Conservation (phyloP, 35 echinoderm and acorn worm species). For the Apostichopus californicus region DNA sequence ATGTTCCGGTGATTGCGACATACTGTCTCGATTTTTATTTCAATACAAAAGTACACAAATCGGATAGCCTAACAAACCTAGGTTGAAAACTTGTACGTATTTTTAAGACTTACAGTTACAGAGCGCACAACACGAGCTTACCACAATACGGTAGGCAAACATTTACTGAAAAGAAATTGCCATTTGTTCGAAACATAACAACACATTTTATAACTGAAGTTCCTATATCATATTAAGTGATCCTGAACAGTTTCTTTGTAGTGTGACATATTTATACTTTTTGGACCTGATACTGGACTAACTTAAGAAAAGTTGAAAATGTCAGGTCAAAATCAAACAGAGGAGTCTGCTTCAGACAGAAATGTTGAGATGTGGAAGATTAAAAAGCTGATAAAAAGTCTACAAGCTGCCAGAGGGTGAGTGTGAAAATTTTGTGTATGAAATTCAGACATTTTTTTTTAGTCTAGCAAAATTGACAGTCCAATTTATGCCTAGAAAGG, state of each 20-base stretch:
- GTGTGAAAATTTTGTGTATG: not conserved
- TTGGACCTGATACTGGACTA: not conserved
- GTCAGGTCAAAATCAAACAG: slow-evolving; percentile 69
- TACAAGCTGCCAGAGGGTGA: slow-evolving; percentile 97
- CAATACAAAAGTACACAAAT: slow-evolving; percentile 11
- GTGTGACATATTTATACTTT: not conserved
- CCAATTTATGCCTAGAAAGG: no score
- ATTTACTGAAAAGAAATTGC: not conserved
- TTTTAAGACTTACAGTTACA: not conserved
- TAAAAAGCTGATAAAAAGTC: slow-evolving; percentile 94
- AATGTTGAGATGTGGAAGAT: slow-evolving; percentile 99
- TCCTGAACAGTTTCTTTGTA: not conserved
- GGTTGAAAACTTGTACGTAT: slow-evolving; percentile 13
- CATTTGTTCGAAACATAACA: not conserved
- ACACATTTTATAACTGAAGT: not conserved
- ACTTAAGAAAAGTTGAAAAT: slow-evolving; percentile 37
- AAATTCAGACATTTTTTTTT: no score
- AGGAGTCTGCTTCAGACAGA: slow-evolving; percentile 91
- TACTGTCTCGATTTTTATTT: slow-evolving; percentile 24
- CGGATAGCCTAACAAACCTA: slow-evolving; percentile 44
- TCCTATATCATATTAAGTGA: not conserved
- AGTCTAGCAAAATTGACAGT: no score
- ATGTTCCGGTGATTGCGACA: slow-evolving; percentile 58
- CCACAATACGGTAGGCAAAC: not conserved
- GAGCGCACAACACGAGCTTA: not conserved